These are phyloP conservation scores for Drosophila anceps DNA, from an alignment of 2,888 invertebrate genomes.

Conservation along the genomic window DNA sequence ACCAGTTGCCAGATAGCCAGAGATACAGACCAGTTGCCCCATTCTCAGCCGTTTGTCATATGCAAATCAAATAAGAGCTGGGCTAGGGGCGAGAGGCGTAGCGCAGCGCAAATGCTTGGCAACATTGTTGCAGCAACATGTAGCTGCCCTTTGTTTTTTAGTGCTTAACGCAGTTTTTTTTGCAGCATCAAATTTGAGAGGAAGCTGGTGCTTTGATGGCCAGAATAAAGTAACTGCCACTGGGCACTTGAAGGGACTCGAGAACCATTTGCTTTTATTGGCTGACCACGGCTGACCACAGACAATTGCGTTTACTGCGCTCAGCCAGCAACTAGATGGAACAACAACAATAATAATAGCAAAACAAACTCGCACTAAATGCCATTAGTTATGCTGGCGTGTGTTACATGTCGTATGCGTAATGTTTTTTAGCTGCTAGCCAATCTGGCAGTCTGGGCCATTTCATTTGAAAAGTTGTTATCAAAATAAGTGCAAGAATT, in stretches of 20 bases:
- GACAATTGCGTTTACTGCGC: constrained; percentile 81
- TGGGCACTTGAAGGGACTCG: constrained; percentile 66
- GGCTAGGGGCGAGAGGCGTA: too few species aligned
- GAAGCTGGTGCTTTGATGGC: constrained; percentile 40
- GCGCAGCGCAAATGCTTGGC: constrained; percentile 21
- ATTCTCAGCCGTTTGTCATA: constrained; percentile 62
- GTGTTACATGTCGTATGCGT: constrained; percentile 73
- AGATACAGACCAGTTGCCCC: constrained; percentile 8
- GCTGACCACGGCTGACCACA: constrained; percentile 66
- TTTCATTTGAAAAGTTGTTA: constrained; percentile 81
- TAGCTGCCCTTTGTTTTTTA: constrained; percentile 49
- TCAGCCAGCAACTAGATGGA: constrained; percentile 47
- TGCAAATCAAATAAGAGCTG: constrained; percentile 75
- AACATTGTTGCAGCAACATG: constrained; percentile 80
- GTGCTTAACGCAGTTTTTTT: constrained; percentile 27
- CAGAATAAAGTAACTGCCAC: constrained; percentile 61
- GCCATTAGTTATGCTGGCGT: constrained; percentile 68
- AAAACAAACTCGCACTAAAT: constrained; percentile 21
- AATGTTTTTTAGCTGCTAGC: constrained; percentile 44
- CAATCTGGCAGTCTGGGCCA: constrained; percentile 62
- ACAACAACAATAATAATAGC: constrained; percentile 8
- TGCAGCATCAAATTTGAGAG: constrained; percentile 40
- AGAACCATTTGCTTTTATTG: constrained; percentile 73
- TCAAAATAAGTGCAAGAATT: constrained; percentile 74
- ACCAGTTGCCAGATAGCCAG: constrained; percentile 19